These are phyloP conservation scores for Clepsis dumicolana DNA, from an alignment of 2,888 invertebrate genomes.

Conservation along the genomic window DNA sequence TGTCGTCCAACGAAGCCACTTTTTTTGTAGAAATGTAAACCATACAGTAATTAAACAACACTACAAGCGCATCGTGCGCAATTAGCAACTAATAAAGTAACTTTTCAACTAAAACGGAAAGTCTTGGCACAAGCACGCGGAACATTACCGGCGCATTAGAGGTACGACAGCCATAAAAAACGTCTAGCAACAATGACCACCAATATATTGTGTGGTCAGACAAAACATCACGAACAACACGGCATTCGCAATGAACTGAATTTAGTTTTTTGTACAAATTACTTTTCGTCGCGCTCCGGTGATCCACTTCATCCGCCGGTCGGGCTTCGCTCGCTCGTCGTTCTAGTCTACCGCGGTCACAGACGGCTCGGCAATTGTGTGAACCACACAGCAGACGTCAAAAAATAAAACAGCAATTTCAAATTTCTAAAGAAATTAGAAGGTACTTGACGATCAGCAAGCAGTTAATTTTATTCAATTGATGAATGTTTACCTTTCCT, in stretches of 20 bases:
- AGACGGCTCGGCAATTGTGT: constrained; percentile 58
- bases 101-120: constrained; percentile 64
- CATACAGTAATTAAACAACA: constrained; percentile 49
- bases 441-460: constrained; percentile 55
- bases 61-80: constrained; percentile 46
- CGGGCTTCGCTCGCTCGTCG: constrained; percentile 59
- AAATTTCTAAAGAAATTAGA: constrained; percentile 44
- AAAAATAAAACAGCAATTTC: constrained; percentile 38
- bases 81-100: constrained; percentile 53
- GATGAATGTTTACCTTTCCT: constrained; percentile 59
- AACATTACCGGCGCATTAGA: constrained; percentile 79
- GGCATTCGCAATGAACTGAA: constrained; percentile 83
- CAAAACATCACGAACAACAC: constrained; percentile 84
- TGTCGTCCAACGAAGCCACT: constrained; percentile 74
- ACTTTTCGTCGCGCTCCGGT: constrained; percentile 84
- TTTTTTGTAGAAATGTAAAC: constrained; percentile 58
- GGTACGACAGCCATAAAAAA: constrained; percentile 73
- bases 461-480: constrained; percentile 44
- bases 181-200: constrained; percentile 81
- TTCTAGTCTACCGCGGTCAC: constrained; percentile 54
- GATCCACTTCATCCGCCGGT: constrained; percentile 77
- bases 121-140: constrained; percentile 67
- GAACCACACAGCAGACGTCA: constrained; percentile 42
- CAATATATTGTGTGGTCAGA: constrained; percentile 84
- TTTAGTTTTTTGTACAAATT: constrained; percentile 85